A percentile compares a stretch with the other conserved stretches of the same genome.
These are phyloP conservation scores for Diplosoma virens DNA, from an alignment of 23 tunicate species.

Conservation along the genomic window DNA sequence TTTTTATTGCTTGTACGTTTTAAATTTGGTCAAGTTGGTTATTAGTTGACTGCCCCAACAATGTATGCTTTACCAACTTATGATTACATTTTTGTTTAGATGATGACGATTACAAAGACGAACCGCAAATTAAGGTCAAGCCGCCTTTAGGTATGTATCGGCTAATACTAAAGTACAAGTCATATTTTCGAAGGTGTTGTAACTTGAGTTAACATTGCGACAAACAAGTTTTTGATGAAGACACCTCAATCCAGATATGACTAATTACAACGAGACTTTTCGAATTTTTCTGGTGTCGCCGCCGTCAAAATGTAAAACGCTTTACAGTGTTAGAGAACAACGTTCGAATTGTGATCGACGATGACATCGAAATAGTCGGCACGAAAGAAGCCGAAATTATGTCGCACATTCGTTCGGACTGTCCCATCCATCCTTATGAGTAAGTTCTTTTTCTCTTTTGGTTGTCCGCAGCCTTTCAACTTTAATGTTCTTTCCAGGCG, in stretches of 20 bases:
- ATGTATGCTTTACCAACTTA: no score
- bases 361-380: slow-evolving; percentile 77
- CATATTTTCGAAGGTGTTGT: no score
- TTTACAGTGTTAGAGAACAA: slow-evolving; percentile 37
- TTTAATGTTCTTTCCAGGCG: slow-evolving; percentile 30
- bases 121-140: neutral
- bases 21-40: no score
- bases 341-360: slow-evolving; percentile 69
- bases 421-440: slow-evolving; percentile 68
- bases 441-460: slow-evolving; percentile 26
- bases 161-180: no score
- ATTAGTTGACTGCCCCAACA: no score
- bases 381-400: slow-evolving; percentile 68
- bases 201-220: neutral
- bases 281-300: no score
- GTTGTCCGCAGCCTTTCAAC: neutral
- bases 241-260: no score
- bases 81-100: neutral
- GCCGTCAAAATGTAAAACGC: neutral
- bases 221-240: neutral
- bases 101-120: neutral
- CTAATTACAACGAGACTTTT: no score
- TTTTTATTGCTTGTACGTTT: no score
- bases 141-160: slow-evolving; percentile 1
- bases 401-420: slow-evolving; percentile 76